Base-by-base conservation (phyloP, 1,140 invertebrate species). In the Pemphigus obesinymphae region DNA sequence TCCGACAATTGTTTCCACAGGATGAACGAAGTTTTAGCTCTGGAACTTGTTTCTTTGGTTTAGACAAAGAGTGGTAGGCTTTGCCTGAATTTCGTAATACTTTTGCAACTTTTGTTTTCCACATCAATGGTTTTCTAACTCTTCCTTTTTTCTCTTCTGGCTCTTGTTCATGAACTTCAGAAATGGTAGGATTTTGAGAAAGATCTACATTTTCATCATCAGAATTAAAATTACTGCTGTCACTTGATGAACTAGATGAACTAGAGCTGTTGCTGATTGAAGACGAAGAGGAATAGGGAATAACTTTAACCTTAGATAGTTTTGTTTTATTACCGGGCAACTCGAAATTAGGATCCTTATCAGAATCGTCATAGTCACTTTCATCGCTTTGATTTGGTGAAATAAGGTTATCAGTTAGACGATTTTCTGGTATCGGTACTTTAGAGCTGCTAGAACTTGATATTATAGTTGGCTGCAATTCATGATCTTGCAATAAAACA, bases 361-460 rank as follows among this genome's bases (percentile, higher is more conserved):
- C 66, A 45, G 66, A 43, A 70, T 70, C 66, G 26, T 70, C 66
- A 70, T 45, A 70, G 66, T 70, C 66, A 45, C 66, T 70, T 70
- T 70, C 66, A 11, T 43, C 29, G 48, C 68, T 48, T 7, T 72
- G 40, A 72, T 29, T 72, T 15, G 43, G 23, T 48, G 68, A 72
- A 72, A 72, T 72, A 72, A 48, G 29, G 68, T 72, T 8, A 72
- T 72, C 68, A 45, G 43, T 48, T 17, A 29, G 68, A 48, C 48
- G 23, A 72, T 72, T 72, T 45, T 48, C 68, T 40, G 4, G 37
- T 66, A 66, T 23, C n/a, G 20, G 34, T 23, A 66, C 20, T 66
- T 66, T 66, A 66, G 40, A 5, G 40, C 4, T 20, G 13, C 37
- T 72, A 72, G 43, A 31, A 29, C 68, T 72, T 1, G 43, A 72